A percentile compares a stretch with the other conserved stretches of the same genome.
Conservation (phyloP, 2,888 invertebrate species). For the Agrochola macilenta region DNA sequence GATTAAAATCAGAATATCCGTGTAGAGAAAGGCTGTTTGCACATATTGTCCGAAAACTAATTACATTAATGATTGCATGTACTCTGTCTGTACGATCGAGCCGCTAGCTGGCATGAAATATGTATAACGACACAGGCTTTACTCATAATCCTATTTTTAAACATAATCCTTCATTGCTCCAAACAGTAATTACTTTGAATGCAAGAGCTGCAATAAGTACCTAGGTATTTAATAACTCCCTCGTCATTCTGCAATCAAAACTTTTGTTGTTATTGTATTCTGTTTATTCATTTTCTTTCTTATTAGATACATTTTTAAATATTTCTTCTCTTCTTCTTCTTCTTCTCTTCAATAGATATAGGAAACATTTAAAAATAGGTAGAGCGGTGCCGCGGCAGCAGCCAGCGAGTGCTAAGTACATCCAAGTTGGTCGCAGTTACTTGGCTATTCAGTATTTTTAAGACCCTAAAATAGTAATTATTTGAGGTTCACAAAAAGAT, state of each 20-base stretch:
- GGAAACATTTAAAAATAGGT: too few species aligned
- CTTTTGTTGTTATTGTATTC: not conserved
- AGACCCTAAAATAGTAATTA: too few species aligned
- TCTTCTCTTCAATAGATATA: too few species aligned
- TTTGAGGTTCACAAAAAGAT: too few species aligned
- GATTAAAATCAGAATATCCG: slow-evolving; percentile 28
- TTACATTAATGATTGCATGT: slow-evolving; percentile 42
- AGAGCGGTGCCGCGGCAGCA: too few species aligned
- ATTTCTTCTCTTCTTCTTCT: too few species aligned
- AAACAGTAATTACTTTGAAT: too few species aligned
- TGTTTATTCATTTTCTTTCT: not conserved
- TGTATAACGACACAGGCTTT: not conserved
- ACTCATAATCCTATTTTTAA: slow-evolving; percentile 17
- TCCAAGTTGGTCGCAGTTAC: too few species aligned
- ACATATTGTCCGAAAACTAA: slow-evolving; percentile 38
- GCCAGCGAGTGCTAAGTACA: too few species aligned
- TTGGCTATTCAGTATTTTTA: too few species aligned
- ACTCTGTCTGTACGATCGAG: slow-evolving; percentile 9
- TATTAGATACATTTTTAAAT: not conserved
- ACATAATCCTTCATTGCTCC: slow-evolving; percentile 2
- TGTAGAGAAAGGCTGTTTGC: slow-evolving; percentile 31
- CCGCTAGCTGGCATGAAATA: slow-evolving; percentile 12
- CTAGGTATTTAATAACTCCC: not conserved
- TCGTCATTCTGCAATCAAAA: not conserved
- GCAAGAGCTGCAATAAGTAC: not conserved